Conservation (phyloP, 2,797 vertebrate species). For the Limnodromus scolopaceus region DNA sequence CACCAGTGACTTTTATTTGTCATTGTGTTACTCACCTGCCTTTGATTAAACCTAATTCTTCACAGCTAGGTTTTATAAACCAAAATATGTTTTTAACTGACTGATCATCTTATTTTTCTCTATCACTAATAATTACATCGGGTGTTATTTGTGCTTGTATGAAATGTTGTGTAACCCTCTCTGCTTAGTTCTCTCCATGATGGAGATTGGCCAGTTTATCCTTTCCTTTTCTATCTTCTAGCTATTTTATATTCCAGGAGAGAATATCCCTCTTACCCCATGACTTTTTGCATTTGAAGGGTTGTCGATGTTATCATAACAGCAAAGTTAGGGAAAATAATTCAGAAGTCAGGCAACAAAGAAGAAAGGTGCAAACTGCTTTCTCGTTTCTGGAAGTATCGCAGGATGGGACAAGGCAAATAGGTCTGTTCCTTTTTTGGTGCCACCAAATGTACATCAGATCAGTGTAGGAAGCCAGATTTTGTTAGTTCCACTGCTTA, state of each 20-base stretch:
- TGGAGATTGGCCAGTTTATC: background rate
- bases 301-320: background rate
- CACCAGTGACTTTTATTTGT: background rate
- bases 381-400: background rate
- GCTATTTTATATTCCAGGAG: background rate
- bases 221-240: background rate
- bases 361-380: background rate
- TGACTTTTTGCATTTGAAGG: background rate
- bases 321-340: background rate
- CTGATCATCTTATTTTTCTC: background rate
- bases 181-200: background rate
- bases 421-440: background rate
- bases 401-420: background rate
- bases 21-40: background rate
- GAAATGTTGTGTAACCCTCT: background rate
- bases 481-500: background rate
- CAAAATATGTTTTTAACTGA: background rate
- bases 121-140: background rate
- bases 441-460: accelerated
- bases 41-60: background rate
- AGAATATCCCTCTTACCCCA: background rate
- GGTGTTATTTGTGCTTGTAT: background rate
- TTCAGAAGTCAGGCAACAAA: background rate
- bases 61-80: background rate
- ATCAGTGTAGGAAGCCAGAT: background rate